Conservation (phyloP, 2,113 vertebrate species). For the Hemibates koningsi region DNA sequence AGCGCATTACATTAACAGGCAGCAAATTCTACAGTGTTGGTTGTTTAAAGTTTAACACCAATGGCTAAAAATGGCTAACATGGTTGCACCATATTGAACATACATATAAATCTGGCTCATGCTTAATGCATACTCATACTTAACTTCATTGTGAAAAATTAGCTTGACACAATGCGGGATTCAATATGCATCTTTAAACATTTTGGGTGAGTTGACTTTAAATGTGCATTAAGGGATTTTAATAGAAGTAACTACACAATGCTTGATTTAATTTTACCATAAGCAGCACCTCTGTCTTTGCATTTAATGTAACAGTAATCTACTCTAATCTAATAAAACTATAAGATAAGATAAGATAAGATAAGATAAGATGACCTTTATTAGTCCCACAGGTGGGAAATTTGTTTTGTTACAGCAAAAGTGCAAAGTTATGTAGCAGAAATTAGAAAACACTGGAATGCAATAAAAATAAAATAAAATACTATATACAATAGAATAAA, state of each 20-base stretch:
- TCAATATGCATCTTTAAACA: neutral
- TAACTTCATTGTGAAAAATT: neutral
- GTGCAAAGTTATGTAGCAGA: too few relatives aligned
- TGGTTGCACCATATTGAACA: neutral
- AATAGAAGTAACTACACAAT: neutral
- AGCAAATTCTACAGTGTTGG: neutral
- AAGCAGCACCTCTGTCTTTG: neutral
- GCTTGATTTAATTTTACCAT: neutral
- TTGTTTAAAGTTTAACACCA: neutral
- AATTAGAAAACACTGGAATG: too few relatives aligned
- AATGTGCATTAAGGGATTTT: neutral
- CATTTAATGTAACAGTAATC: neutral
- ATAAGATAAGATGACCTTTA: too few relatives aligned
- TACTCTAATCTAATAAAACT: neutral
- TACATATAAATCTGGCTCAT: neutral
- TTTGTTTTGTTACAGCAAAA: too few relatives aligned
- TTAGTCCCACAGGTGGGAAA: too few relatives aligned
- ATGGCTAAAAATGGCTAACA: neutral
- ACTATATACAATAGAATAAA: too few relatives aligned
- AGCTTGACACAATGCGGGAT: neutral
- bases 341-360: too few relatives aligned
- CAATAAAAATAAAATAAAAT: too few relatives aligned
- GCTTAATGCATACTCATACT: neutral
- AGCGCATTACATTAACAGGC: neutral
- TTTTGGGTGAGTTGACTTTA: neutral